A percentile compares a stretch with the other conserved stretches of the same genome.
phyloP scores from a whole-genome alignment of 1,140 invertebrate species.

The Bicyclus anynana region DNA sequence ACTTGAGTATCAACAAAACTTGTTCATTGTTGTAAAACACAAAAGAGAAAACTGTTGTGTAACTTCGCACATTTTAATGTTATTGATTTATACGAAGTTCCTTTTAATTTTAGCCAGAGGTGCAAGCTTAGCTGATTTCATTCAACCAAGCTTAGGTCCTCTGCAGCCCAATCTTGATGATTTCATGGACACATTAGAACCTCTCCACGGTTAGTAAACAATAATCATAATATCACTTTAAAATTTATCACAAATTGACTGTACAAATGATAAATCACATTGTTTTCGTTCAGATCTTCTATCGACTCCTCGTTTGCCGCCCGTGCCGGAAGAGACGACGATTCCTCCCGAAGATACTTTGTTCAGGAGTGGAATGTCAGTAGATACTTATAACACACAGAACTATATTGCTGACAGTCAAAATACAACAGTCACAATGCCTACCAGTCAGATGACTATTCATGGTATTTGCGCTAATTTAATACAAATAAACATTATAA shows the following conservation, averaged over 20 bases:
- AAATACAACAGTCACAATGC: slow-evolving; percentile 53
- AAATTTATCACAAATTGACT: neutral
- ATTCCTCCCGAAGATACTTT: slow-evolving; percentile 53
- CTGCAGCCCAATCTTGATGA: slow-evolving; percentile 98
- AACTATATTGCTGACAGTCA: slow-evolving; percentile 49
- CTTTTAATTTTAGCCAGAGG: slow-evolving; percentile 78
- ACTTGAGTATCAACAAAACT: slow-evolving; percentile 18
- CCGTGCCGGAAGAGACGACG: slow-evolving; percentile 76
- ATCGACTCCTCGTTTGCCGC: slow-evolving; percentile 69
- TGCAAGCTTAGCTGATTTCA: slow-evolving; percentile 90
- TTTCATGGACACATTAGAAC: slow-evolving; percentile 94
- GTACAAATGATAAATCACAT: neutral
- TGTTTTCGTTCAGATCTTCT: slow-evolving; percentile 48
- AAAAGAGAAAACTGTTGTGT: slow-evolving; percentile 14
- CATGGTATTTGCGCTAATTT: slow-evolving; percentile 40
- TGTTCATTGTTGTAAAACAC: slow-evolving; percentile 13
- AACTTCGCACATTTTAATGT: slow-evolving; percentile 8
- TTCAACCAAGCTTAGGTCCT: slow-evolving; percentile 97
- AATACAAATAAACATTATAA: slow-evolving; percentile 7
- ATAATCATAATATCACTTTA: neutral
- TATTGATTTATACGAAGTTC: slow-evolving; percentile 22
- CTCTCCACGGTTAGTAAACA: slow-evolving; percentile 83
- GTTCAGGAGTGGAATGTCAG: slow-evolving; percentile 60
- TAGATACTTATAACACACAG: slow-evolving; percentile 55
- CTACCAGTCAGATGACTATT: slow-evolving; percentile 67